Evolutionary conservation across 2,888 invertebrate species (phyloP), one percentile per base, ranked within the genome.

Genomic region (Plebejus melissa): DNA sequence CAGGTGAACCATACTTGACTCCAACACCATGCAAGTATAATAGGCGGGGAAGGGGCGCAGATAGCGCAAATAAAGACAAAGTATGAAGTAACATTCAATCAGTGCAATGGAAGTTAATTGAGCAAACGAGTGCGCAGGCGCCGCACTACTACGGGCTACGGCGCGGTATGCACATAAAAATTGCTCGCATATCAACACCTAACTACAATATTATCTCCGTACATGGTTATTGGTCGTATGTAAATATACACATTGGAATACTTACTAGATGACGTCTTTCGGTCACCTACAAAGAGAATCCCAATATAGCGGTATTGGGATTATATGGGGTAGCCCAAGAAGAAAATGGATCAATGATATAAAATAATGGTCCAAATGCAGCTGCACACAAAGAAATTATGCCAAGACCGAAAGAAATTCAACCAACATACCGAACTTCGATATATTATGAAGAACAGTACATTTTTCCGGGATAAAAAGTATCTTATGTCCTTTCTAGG

Each of bases 91-190:
- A 79, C 77, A 77, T 81, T 82, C 82, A 85, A 86, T 85, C 83
- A 83, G 82, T 79, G 82, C 82, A 79, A 81, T 83, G 79, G 80
- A 76, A 78, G 77, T 81, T 83, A 83, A 86, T 85, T 83, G 83
- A 81, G 79, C 79, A 77, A 82, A 80, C 80, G 81, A 79, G 75
- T 75, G 77, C 74, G 74, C 77, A 76, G 77, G 77, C 79, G 78
- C 79, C 76, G 75, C 74, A 65, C 28, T 76, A 74, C 57, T 75
- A 57, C 75, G 38, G 71, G 72, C 57, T 75, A 57, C 75, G 38
- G 71, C 57, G 69, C 58, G 69, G 74, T 60, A 65, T 58, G 69
- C 65, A 46, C 22, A 76, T 41, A 75, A 65, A 76, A 76, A 71
- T 60, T 13, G 36, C 32, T 72, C 16, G 2, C 72, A 72, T 72